Evolutionary conservation across 2,888 invertebrate genomes (phyloP).

Genomic region (Embidobia sp.): DNA sequence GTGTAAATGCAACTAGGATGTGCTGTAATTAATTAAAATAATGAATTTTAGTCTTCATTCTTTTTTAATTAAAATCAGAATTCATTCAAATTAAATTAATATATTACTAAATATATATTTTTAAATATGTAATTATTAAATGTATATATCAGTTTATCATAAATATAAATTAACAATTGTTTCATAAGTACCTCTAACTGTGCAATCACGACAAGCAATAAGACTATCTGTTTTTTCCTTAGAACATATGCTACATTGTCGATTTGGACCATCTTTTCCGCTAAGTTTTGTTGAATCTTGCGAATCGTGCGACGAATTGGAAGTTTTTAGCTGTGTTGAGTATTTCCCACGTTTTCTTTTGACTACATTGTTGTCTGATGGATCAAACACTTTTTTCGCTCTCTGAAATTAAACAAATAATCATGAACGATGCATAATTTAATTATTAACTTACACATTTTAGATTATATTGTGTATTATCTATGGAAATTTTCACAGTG

Average conservation of each 20-base stretch:
- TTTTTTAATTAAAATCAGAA: no score
- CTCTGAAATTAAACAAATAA: constrained; percentile 82
- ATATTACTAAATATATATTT: not conserved
- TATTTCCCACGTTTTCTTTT: constrained; percentile 87
- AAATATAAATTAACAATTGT: no score
- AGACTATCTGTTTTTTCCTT: constrained; percentile 83
- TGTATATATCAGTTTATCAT: no score
- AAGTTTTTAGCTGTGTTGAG: constrained; percentile 84
- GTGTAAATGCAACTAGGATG: constrained; percentile 87
- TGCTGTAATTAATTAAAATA: no score
- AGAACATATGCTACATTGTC: constrained; percentile 78
- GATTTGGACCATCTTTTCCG: constrained; percentile 75
- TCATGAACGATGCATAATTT: no score
- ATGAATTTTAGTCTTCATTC: no score
- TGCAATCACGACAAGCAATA: constrained; percentile 88
- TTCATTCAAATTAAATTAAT: no score
- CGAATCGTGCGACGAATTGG: constrained; percentile 78
- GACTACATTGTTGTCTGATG: constrained; percentile 91
- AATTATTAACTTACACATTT: no score
- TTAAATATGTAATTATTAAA: no score
- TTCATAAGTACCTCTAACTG: constrained; percentile 87
- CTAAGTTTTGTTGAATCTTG: constrained; percentile 71
- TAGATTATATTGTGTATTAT: no score
- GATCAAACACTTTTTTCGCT: constrained; percentile 93
- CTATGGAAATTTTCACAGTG: no score